These are phyloP conservation scores for Crotalus viridis DNA, from an alignment of 2,113 vertebrate species.

Conservation along the genomic window DNA sequence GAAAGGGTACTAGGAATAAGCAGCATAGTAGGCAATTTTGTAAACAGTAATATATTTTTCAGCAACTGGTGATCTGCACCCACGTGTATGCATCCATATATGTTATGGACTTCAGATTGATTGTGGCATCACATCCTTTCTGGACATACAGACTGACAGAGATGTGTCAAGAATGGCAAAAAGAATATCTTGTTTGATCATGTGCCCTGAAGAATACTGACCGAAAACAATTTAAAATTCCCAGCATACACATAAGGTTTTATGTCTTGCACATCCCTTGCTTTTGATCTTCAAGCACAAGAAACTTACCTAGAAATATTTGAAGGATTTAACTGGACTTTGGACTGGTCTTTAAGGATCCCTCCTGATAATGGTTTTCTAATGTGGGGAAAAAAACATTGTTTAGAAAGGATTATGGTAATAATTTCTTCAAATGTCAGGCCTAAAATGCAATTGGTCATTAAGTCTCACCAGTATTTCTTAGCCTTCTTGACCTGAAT, in stretches of 20 bases:
- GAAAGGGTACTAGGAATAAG: background rate
- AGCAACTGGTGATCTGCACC: background rate
- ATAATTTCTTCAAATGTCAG: background rate
- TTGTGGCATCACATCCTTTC: background rate
- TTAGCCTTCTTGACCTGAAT: background rate
- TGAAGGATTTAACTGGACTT: slow-evolving; percentile 16
- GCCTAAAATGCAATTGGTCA: background rate
- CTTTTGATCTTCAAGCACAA: background rate
- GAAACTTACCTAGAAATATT: slow-evolving; percentile 47
- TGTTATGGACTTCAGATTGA: background rate
- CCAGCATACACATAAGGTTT: background rate
- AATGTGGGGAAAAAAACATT: background rate
- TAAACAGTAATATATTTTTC: background rate
- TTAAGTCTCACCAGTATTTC: background rate
- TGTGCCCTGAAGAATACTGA: background rate
- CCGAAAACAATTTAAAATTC: background rate
- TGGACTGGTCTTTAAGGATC: slow-evolving; percentile 21
- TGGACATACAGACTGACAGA: background rate
- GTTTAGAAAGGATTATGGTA: background rate
- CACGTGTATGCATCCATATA: background rate
- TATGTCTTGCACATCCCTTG: background rate
- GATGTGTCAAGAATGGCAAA: background rate
- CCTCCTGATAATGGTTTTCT: background rate
- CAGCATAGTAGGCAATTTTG: background rate
- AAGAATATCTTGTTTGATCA: background rate